These are phyloP conservation scores for Alfaro cultratus DNA, from an alignment of 2,797 vertebrate species.

Conservation along the genomic window DNA sequence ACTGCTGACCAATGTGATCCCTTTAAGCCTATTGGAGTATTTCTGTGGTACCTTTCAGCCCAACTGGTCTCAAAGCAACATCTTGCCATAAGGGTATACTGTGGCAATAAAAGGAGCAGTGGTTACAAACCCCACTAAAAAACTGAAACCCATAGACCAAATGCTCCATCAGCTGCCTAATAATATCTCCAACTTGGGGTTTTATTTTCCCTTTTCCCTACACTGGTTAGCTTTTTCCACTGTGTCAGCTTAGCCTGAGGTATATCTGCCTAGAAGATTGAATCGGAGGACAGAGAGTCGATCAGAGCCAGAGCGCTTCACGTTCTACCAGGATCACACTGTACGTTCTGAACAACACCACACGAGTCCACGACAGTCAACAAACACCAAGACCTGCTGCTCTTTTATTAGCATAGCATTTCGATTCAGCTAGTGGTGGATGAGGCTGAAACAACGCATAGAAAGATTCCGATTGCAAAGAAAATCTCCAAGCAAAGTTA, in stretches of 20 bases:
- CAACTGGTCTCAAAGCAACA: background rate
- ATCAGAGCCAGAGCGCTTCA: background rate
- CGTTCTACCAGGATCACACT: background rate
- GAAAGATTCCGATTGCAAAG: background rate
- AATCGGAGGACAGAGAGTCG: background rate
- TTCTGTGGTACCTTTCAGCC: background rate
- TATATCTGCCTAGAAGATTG: constrained; percentile 2
- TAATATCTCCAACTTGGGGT: background rate
- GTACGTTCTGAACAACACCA: background rate
- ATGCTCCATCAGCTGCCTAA: background rate
- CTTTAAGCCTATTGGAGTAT: background rate
- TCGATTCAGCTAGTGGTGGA: background rate
- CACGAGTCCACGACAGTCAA: background rate
- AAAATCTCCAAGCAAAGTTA: background rate
- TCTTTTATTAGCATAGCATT: background rate
- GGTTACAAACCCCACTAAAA: background rate
- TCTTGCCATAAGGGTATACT: background rate
- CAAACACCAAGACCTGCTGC: background rate
- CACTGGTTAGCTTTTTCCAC: background rate
- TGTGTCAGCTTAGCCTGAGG: background rate
- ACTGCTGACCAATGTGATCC: background rate
- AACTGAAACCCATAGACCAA: background rate
- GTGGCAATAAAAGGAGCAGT: background rate
- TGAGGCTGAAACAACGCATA: background rate
- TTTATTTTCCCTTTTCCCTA: background rate